Evolutionary conservation across 2,888 invertebrate genomes (phyloP).

Genomic region (Omphaloscelis lunosa): DNA sequence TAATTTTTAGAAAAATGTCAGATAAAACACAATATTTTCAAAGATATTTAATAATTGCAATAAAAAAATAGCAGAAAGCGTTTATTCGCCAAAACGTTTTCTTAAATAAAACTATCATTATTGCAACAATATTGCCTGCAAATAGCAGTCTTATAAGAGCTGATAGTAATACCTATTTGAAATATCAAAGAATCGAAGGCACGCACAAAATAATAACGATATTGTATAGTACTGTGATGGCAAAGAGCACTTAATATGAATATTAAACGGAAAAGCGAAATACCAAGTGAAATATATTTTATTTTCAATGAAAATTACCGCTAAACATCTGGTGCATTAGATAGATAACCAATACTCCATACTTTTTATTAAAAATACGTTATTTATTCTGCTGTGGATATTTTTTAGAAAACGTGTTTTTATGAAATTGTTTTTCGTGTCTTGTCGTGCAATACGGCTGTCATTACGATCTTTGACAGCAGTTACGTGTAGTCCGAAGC

Average conservation of each 20-base stretch:
- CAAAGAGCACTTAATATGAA: conserved; percentile 2
- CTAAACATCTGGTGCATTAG: conserved; percentile 16
- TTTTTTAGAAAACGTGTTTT: neutral
- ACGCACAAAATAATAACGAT: conserved; percentile 19
- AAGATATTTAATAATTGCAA: neutral
- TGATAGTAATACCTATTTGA: neutral
- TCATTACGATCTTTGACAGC: no score
- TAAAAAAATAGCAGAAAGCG: neutral
- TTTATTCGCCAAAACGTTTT: neutral
- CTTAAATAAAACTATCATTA: neutral
- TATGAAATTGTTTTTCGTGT: conserved; percentile 1
- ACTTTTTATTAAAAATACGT: conserved; percentile 33
- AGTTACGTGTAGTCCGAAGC: no score
- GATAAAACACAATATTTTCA: neutral
- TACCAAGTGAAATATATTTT: conserved; percentile 25
- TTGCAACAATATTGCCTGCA: neutral
- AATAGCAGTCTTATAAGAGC: neutral
- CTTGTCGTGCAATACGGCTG: no score
- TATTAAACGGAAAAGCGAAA: conserved; percentile 37
- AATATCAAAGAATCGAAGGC: neutral
- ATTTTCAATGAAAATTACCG: conserved; percentile 34
- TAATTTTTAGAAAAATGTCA: neutral
- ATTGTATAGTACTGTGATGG: conserved; percentile 14
- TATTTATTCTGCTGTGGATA: neutral
- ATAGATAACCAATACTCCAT: conserved; percentile 26